These are phyloP conservation scores for Hexactinellida sp. DNA, from an alignment of 37 sponge, comb jelly and placozoan species.

Conservation along the genomic window DNA sequence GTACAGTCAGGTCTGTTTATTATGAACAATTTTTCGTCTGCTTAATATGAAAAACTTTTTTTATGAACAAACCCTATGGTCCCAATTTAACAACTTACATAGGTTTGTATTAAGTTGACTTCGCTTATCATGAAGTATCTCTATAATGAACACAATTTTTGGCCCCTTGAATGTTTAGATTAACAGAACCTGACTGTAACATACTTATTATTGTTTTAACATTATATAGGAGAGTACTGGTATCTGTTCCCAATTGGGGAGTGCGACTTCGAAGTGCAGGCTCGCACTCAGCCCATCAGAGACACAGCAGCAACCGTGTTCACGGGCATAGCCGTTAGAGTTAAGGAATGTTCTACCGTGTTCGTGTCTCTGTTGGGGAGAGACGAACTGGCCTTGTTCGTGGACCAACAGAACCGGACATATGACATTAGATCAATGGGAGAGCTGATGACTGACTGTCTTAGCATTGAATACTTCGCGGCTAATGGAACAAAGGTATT, in stretches of 20 bases:
- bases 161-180: no score
- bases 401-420: background rate
- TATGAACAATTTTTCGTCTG: no score
- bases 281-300: background rate
- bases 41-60: no score
- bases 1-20: no score
- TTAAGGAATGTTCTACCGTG: background rate
- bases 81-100: no score
- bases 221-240: slow-evolving; percentile 13
- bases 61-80: no score
- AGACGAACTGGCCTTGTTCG: background rate
- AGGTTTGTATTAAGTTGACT: no score
- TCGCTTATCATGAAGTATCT: no score
- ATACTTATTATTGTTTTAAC: background rate
- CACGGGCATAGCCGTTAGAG: background rate
- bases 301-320: background rate
- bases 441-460: background rate
- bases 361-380: background rate
- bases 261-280: background rate
- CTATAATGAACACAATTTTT: no score
- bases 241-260: background rate
- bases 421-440: background rate
- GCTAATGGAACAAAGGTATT: background rate
- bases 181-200: background rate
- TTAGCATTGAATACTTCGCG: background rate